Conservation (phyloP, 2,797 vertebrate species). For the Gila robusta region DNA sequence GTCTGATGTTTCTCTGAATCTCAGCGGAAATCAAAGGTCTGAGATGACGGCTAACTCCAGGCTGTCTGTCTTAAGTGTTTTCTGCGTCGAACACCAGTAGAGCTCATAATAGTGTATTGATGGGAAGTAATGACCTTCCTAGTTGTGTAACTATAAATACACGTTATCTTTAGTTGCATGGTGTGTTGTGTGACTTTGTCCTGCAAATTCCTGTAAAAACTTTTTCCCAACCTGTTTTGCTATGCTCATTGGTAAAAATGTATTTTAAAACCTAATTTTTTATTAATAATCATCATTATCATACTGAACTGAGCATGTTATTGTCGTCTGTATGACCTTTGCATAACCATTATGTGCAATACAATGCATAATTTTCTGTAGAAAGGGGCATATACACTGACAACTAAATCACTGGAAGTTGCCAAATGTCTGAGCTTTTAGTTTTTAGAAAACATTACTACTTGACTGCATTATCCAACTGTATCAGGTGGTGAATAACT, state of each 20-base stretch:
- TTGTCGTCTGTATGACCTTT: neutral
- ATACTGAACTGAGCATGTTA: neutral
- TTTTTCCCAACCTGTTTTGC: neutral
- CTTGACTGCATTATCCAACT: neutral
- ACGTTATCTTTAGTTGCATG: neutral
- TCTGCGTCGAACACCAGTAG: neutral
- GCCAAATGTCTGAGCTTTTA: neutral
- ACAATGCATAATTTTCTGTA: neutral
- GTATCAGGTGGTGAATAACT: neutral
- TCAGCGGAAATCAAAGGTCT: constrained; percentile 19
- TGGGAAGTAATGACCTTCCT: constrained; percentile 14
- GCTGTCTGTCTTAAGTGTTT: neutral
- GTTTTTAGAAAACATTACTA: neutral
- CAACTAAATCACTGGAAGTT: neutral
- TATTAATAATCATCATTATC: neutral
- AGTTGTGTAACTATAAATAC: constrained; percentile 4
- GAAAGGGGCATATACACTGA: neutral
- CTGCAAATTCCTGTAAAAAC: neutral
- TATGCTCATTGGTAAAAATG: neutral
- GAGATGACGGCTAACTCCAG: constrained; percentile 15
- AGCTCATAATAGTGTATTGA: neutral
- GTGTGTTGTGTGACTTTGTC: neutral
- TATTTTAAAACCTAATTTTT: neutral
- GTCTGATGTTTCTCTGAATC: constrained; percentile 26
- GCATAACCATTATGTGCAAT: neutral